Percentiles rank a stretch among this genome's conserved stretches.
These are phyloP conservation scores for Nezara viridula DNA, from an alignment of 2,888 invertebrate genomes.

Conservation along the genomic window DNA sequence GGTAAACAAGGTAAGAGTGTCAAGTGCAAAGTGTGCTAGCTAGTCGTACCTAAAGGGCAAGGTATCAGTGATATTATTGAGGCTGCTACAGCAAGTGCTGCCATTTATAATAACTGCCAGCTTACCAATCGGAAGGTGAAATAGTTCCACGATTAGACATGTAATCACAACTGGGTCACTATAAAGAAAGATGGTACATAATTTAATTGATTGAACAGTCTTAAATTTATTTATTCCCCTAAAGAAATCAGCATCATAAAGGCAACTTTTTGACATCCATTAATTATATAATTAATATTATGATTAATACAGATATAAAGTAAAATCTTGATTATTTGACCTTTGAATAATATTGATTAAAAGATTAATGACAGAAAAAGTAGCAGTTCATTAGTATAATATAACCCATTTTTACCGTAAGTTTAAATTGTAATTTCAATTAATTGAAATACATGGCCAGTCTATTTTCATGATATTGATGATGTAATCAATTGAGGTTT, in stretches of 20 bases:
- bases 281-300: background rate
- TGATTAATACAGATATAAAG: background rate
- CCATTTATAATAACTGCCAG: background rate
- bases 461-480: too few relatives aligned
- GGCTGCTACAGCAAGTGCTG: background rate
- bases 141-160: slow-evolving; percentile 19
- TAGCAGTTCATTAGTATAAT: too few relatives aligned
- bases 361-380: too few relatives aligned
- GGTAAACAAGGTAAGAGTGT: background rate
- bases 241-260: background rate
- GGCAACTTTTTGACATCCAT: background rate
- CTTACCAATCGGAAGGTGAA: background rate
- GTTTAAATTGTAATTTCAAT: too few relatives aligned
- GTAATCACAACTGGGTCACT: slow-evolving; percentile 27
- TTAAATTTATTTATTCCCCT: too few relatives aligned
- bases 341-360: too few relatives aligned
- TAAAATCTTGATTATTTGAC: background rate
- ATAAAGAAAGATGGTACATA: slow-evolving; percentile 23
- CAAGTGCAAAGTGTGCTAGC: slow-evolving; percentile 43
- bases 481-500: background rate
- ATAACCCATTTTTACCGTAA: too few relatives aligned
- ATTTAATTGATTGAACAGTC: background rate
- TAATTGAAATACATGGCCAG: too few relatives aligned
- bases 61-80: background rate
- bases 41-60: background rate